Evolutionary conservation across 2,888 invertebrate genomes (phyloP).

Genomic region (Machimus atricapillus): DNA sequence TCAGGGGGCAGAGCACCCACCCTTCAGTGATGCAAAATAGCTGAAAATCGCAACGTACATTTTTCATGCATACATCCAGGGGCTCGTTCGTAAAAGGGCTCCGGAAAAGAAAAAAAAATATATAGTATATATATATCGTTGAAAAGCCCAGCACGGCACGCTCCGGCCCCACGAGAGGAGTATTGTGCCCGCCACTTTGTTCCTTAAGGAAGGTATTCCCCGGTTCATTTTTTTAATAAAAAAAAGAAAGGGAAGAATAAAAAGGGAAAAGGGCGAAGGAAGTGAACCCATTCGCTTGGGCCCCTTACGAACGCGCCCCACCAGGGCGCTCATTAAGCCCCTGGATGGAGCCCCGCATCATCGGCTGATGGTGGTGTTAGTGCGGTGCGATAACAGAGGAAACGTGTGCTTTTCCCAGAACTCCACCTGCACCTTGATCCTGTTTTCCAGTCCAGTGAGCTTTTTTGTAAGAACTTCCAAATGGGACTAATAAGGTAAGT

Average conservation of each 20-base stretch:
- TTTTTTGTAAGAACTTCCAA: not conserved
- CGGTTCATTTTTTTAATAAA: not conserved
- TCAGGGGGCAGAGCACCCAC: not conserved
- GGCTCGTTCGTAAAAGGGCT: not conserved
- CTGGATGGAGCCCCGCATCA: not conserved
- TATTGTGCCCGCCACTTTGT: constrained; percentile 4
- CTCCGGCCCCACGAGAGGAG: not conserved
- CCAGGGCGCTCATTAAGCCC: not conserved
- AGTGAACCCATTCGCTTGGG: not conserved
- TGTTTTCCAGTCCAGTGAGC: constrained; percentile 6
- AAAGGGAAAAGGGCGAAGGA: not conserved
- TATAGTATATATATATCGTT: not conserved
- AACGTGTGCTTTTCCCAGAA: constrained; percentile 9
- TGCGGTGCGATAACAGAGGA: not conserved
- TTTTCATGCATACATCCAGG: not conserved
- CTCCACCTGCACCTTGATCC: not conserved
- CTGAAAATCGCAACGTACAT: not conserved
- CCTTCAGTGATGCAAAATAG: not conserved
- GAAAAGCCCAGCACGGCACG: not conserved
- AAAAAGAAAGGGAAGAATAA: not conserved
- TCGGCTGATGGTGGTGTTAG: not conserved
- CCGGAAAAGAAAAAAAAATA: not conserved
- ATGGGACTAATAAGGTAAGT: constrained; percentile 13
- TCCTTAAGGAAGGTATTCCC: not conserved
- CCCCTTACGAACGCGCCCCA: not conserved